Percentiles rank a stretch among this genome's conserved stretches.
Conservation (phyloP, 2,888 invertebrate species). For the Drosophila rellima region DNA sequence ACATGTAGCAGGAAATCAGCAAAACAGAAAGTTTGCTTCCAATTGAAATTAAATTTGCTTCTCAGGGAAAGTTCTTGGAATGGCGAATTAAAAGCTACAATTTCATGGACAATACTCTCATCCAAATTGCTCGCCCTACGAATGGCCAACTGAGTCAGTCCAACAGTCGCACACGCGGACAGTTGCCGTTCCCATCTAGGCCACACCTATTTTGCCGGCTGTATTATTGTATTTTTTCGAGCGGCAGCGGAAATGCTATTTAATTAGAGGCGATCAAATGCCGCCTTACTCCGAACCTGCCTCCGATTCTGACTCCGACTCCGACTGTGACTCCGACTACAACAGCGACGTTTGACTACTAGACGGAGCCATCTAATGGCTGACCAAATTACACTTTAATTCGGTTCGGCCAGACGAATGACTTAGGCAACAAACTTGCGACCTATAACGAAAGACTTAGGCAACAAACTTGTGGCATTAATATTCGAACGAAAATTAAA, state of each 20-base stretch:
- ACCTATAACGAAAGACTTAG: conserved; percentile 43
- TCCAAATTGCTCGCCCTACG: conserved; percentile 28
- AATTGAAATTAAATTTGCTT: conserved; percentile 10
- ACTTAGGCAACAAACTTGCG: conserved; percentile 70
- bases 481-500: conserved; percentile 77
- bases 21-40: not conserved
- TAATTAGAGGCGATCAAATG: conserved; percentile 80
- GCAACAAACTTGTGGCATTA: conserved; percentile 62
- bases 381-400: conserved; percentile 81
- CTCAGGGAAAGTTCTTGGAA: conserved; percentile 42
- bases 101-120: conserved; percentile 32
- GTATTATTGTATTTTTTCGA: conserved; percentile 73
- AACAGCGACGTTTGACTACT: conserved; percentile 29
- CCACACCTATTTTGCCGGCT: conserved; percentile 66
- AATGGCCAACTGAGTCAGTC: conserved; percentile 22
- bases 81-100: conserved; percentile 30
- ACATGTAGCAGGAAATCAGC: no score
- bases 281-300: conserved; percentile 49
- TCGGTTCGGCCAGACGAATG: conserved; percentile 66
- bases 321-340: not conserved
- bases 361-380: conserved; percentile 64
- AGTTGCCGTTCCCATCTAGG: conserved; percentile 49
- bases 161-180: conserved; percentile 13
- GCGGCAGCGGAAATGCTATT: conserved; percentile 78
- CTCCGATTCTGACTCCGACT: conserved; percentile 2